Evolutionary conservation across 2,113 vertebrate genomes (phyloP), one percentile per base, ranked within the genome.

Genomic region (Sclerurus mexicanus): DNA sequence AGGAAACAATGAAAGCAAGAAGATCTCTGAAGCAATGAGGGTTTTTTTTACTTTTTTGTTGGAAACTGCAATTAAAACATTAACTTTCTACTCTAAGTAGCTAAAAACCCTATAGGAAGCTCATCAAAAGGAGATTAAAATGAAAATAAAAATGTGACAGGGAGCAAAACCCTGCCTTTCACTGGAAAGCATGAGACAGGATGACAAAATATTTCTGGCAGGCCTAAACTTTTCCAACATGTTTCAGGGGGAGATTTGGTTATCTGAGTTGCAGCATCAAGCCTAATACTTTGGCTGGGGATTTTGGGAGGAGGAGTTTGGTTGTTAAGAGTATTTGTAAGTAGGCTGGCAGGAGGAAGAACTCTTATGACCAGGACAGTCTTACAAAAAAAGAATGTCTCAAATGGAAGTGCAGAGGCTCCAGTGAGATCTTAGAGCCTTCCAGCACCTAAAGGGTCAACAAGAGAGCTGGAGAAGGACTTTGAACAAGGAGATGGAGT

Each of bases 11-110:
- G 35, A 92, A 93, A 94, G 77, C 7, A 62, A 85, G 87, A 83
- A 44, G 52, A 66, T 69, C 31, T 89, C 42, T 58, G 37, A 93
- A 71, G 69, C 28, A 40, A 93, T 40, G 52, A 18, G 16, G 30
- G 1, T 1, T 13, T 69, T 44, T 31, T 15, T 53, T 53, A 23
- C 14, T 9, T 19, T 46, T 27, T 22, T 60, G 15, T 76, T 76
- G 33, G 58, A 93, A 92, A 89, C 9, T 10, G 42, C 76, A 95
- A 97, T 95, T 96, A 73, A 83, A 71, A 95, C 77, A 89, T 20
- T 63, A 92, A 52, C 77, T 85, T 85, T 79, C 10, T 17, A 71
- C 24, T 30, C 2, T 55, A 72, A 87, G 80, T 58, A 84, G 80
- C 50, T 88, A 86, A 89, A 85, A 87, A 53, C 10, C 46, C 18